These are phyloP conservation scores for Nematostella vectensis DNA, from an alignment of 92 coral and sea anemone species.

Conservation along the genomic window DNA sequence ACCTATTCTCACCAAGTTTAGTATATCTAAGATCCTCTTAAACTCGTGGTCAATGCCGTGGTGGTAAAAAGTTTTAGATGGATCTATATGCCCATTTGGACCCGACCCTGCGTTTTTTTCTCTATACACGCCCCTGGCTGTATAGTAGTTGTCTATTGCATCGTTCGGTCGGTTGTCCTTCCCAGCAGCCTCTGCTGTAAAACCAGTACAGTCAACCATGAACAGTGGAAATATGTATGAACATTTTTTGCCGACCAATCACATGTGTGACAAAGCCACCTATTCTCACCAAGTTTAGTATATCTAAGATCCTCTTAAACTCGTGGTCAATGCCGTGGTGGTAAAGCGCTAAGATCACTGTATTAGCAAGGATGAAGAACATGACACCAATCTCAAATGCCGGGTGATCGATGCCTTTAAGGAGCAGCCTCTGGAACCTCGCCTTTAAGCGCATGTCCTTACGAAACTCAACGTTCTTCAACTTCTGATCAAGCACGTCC, in stretches of 20 bases:
- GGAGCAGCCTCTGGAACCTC: conserved; percentile 57
- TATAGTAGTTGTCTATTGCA: no score
- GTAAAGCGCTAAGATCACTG: conserved; percentile 76
- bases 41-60: conserved; percentile 65
- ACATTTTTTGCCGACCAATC: no score
- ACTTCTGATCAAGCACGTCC: conserved; percentile 67
- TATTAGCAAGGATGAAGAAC: conserved; percentile 71
- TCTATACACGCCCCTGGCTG: no score
- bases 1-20: conserved; percentile 85
- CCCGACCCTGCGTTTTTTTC: no score
- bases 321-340: conserved; percentile 67
- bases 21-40: conserved; percentile 43
- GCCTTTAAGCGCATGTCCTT: conserved; percentile 39
- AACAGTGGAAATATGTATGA: no score
- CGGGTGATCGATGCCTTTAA: conserved; percentile 49
- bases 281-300: conserved; percentile 65
- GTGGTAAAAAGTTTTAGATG: conserved; percentile 70
- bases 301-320: conserved; percentile 49
- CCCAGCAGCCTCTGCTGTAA: no score
- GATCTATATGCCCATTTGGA: no score
- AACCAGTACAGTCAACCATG: no score
- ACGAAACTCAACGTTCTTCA: conserved; percentile 47
- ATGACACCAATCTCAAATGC: conserved; percentile 63
- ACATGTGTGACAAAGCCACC: no score
- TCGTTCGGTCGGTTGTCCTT: no score